These are phyloP conservation scores for Cyclophora punctaria DNA, from an alignment of 2,888 invertebrate species.

Conservation along the genomic window DNA sequence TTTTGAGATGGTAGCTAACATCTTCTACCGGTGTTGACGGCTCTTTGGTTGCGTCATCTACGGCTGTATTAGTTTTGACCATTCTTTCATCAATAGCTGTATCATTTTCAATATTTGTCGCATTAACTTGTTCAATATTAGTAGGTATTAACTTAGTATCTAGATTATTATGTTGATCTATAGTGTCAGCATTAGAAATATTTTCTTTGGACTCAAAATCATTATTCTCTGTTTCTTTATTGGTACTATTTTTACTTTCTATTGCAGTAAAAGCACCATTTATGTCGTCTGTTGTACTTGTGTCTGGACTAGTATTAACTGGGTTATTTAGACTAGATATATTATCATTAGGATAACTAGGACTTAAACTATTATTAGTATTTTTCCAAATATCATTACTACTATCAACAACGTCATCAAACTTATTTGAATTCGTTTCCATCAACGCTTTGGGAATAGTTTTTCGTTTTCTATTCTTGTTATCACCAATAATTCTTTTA, in stretches of 20 bases:
- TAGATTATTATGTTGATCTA: too few relatives aligned
- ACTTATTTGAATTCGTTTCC: slow-evolving; percentile 8
- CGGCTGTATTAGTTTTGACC: too few relatives aligned
- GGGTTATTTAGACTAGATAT: slow-evolving; percentile 1
- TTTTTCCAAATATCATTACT: background rate
- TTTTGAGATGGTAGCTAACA: slow-evolving; percentile 63
- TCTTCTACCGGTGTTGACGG: slow-evolving; percentile 25
- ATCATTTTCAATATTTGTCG: too few relatives aligned
- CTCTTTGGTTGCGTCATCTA: too few relatives aligned
- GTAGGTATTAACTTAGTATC: too few relatives aligned
- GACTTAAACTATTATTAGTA: background rate
- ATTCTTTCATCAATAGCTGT: too few relatives aligned
- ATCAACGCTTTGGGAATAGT: slow-evolving; percentile 17
- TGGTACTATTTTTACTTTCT: too few relatives aligned
- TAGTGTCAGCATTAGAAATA: too few relatives aligned
- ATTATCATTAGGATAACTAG: background rate
- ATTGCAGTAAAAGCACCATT: too few relatives aligned
- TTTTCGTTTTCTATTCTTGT: slow-evolving; percentile 24
- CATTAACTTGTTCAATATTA: too few relatives aligned
- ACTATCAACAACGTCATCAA: slow-evolving; percentile 6
- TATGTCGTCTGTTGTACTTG: background rate
- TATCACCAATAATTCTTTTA: slow-evolving; percentile 45
- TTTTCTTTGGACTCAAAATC: too few relatives aligned
- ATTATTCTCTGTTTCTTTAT: too few relatives aligned
- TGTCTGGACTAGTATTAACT: slow-evolving; percentile 3